Conservation (phyloP, 2,888 invertebrate genomes). For the Cataglyphis cursor region DNA sequence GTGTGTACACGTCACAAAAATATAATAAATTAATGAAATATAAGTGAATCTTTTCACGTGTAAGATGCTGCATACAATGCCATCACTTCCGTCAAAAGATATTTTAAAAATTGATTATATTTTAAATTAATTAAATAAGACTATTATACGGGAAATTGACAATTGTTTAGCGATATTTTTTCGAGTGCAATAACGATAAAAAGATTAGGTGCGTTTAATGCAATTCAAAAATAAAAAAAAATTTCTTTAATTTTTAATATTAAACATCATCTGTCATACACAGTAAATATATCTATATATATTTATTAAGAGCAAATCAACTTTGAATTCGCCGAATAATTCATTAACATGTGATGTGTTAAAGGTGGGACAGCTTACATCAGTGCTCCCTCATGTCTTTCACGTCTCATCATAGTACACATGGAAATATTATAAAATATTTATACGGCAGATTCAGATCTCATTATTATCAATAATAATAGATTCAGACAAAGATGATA, state of each 20-base stretch:
- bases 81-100: neutral
- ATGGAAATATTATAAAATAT: neutral
- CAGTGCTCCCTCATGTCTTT: neutral
- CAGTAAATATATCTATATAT: neutral
- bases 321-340: constrained; percentile 7
- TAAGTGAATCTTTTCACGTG: neutral
- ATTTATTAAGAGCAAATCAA: neutral
- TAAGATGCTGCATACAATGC: neutral
- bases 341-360: constrained; percentile 16
- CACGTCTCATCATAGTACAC: neutral
- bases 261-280: neutral
- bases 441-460: neutral
- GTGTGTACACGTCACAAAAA: neutral
- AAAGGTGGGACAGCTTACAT: constrained; percentile 3
- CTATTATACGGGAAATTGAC: neutral
- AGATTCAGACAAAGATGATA: neutral
- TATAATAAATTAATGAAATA: neutral
- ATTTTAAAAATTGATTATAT: neutral
- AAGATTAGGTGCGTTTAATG: neutral
- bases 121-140: neutral
- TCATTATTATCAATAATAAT: neutral
- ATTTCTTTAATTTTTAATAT: neutral
- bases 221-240: neutral
- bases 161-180: neutral
- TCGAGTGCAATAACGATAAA: constrained; percentile 5